Evolutionary conservation across 2,113 vertebrate genomes (phyloP), one percentile per base, ranked within the genome.

Genomic region (Acrocephalus arundinaceus): DNA sequence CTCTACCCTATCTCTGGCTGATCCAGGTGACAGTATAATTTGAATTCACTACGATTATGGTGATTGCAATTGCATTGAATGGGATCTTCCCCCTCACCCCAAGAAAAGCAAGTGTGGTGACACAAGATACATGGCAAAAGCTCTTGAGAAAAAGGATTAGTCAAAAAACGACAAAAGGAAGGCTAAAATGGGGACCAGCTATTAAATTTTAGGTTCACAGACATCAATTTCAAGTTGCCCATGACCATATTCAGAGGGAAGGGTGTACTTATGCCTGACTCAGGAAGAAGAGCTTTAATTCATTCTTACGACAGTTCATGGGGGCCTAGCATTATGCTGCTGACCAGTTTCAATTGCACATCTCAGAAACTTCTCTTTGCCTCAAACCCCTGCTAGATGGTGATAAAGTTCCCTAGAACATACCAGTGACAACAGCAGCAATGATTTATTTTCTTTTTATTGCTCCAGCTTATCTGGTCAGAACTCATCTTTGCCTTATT

Each of bases 401-500:
- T 84, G 52, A 59, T 77, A 59, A 86, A 90, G 49, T 65, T 89
- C 57, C 31, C 51, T 82, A 65, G 54, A 45, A 87, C 35, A 58
- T 49, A 70, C 43, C 59, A 65, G 16, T 46, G 52, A 72, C 65
- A 83, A 68, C 59, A 80, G 19, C 79, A 91, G 57, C 30, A 27
- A 85, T 27, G 27, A 63, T 73, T 28, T 37, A 27, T 39, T 92
- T 81, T 72, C 45, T 80, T 94, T 89, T 82, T 89, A 71, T 90
- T 92, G 54, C 49, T 72, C 35, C 33, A 86, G 41, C 46, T 88
- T 21, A 57, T 68, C 45, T 85, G 55, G 85, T 54, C 85, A 85
- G 79, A 94, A 65, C 46, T 66, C 63, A 83, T 96, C 96, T 94
- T 97, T 94, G 63, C 96, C 98, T 98, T 98, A 97, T 98, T 97